Evolutionary conservation across 2,888 invertebrate genomes (phyloP).

Genomic region (Sinhomidia bicolor): DNA sequence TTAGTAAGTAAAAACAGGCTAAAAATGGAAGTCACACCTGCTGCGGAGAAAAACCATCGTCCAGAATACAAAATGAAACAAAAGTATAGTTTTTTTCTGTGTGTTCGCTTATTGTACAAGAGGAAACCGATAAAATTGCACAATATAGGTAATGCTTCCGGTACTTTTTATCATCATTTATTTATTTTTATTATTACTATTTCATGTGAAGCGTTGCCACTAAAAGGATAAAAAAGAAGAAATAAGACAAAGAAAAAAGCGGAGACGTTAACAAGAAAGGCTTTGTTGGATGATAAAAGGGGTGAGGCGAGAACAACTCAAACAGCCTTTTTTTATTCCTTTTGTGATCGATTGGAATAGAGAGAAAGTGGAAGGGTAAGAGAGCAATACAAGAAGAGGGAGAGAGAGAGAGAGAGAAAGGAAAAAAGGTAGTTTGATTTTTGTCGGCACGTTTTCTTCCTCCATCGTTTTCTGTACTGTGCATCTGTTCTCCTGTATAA

Average conservation of each 20-base stretch:
- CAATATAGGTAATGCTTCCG: constrained; percentile 34
- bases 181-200: constrained; percentile 54
- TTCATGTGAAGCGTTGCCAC: constrained; percentile 52
- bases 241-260: constrained; percentile 19
- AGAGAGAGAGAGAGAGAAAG: neutral
- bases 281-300: constrained; percentile 44
- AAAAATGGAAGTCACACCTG: constrained; percentile 24
- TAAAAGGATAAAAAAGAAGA: neutral
- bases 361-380: neutral
- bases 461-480: neutral
- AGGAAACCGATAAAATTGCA: constrained; percentile 25
- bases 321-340: constrained; percentile 42
- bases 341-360: constrained; percentile 57
- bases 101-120: neutral
- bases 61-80: constrained; percentile 18
- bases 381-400: neutral
- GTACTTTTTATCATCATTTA: constrained; percentile 56
- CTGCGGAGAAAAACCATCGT: neutral
- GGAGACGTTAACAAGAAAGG: constrained; percentile 24
- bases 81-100: constrained; percentile 3
- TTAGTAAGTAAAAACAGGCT: neutral
- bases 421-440: constrained; percentile 18
- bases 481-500: neutral
- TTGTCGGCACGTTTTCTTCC: constrained; percentile 8
- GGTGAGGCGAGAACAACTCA: constrained; percentile 40